phyloP scores from a whole-genome alignment of 2,797 vertebrate genomes.

The Xenentodon cancila region DNA sequence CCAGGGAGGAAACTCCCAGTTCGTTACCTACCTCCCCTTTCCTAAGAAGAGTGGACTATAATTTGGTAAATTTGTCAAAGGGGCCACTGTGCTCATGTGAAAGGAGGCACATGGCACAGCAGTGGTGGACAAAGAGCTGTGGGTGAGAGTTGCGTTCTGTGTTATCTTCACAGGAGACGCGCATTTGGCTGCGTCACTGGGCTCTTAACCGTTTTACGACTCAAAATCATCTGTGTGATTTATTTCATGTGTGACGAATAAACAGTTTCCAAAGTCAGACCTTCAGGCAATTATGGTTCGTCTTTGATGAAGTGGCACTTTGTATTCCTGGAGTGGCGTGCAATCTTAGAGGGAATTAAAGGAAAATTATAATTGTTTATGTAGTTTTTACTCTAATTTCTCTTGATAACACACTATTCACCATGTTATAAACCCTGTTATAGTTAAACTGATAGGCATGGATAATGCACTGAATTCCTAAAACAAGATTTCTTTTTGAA shows the following conservation, averaged over 20 bases:
- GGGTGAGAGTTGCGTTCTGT: conserved; percentile 17
- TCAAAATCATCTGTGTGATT: conserved; percentile 6
- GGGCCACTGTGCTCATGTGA: conserved; percentile 63
- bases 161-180: neutral
- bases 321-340: neutral
- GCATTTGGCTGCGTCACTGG: conserved; percentile 10
- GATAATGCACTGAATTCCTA: no score
- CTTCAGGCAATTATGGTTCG: conserved; percentile 7
- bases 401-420: neutral
- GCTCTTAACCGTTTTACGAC: neutral
- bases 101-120: conserved; percentile 51
- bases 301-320: conserved; percentile 1
- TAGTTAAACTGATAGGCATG: no score
- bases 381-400: neutral
- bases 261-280: conserved; percentile 8
- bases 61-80: conserved; percentile 61
- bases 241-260: neutral
- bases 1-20: conserved; percentile 52
- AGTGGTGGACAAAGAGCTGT: conserved; percentile 16
- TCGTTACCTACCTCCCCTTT: conserved; percentile 43
- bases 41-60: conserved; percentile 41
- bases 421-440: no score
- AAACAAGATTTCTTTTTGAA: no score
- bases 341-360: neutral
- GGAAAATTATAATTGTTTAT: neutral